Evolutionary conservation across 2,888 invertebrate species (phyloP), one percentile per base, ranked within the genome.

Genomic region (Sarcophaga carnaria): DNA sequence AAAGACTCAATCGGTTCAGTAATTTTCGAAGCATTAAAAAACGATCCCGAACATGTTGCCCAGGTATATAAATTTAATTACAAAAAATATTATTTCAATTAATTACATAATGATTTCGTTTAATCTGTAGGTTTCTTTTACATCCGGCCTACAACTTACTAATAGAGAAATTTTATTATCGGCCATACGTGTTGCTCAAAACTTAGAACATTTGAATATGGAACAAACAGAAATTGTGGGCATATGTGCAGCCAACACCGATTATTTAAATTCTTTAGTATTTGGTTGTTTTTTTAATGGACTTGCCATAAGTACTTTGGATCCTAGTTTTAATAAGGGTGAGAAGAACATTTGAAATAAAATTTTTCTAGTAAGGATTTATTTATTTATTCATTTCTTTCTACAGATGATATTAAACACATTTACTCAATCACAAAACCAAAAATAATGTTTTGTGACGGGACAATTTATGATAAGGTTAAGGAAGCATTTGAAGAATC

Each of bases 401-500:
- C 8, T 25, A 1, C 37, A 90, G 90, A 84, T 85, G 91, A 89
- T n/a, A 88, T 91, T 3, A 83, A 75, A 20, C 90, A 91, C 67
- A 87, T 90, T 14, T 90, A 89, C 59, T 71, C 75, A 0, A 86
- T 89, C n/a, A 90, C 90, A 6, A 89, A 86, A 78, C 91, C 91
- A 2, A 90, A 88, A 79, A 10, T 91, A 4, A 89, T 91, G 78
- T 90, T 91, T 67, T 91, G 91, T 71, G 90, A 90, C 88, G 88
- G 86, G 4, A 70, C 69, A 0, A 62, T 81, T n/a, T 90, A 89
- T 66, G 25, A 82, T 1, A 85, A 63, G 10, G 88, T 90, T 3
- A 79, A 88, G 59, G 60, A 70, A 2, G 80, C 89, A 8, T 66
- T 90, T 0, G 63, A 74, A 1, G 89, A 90, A 67, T 22, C 89